Percentiles rank a stretch among this genome's conserved stretches.
phyloP scores from a whole-genome alignment of 2,797 vertebrate species.

The Peromyscus eremicus region DNA sequence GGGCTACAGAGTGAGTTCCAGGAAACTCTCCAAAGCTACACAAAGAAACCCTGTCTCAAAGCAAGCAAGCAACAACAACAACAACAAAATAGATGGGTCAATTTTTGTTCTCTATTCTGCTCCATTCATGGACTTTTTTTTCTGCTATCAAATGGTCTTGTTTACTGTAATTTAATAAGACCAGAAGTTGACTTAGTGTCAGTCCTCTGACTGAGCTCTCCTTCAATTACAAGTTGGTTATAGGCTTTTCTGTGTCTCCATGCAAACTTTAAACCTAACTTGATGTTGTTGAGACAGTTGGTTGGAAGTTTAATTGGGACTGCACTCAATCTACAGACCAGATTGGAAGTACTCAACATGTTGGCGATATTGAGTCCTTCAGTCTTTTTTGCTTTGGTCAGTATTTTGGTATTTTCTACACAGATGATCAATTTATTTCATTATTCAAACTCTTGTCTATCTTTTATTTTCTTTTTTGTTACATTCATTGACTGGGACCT shows the following conservation, averaged over 20 bases:
- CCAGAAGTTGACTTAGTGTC: background rate
- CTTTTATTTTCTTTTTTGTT: background rate
- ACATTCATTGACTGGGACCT: background rate
- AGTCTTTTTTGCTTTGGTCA: background rate
- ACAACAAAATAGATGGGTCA: background rate
- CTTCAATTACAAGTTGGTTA: background rate
- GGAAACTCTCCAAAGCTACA: too few species aligned
- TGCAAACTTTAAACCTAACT: background rate
- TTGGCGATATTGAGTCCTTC: background rate
- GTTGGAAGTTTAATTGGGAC: background rate
- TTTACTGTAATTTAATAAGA: background rate
- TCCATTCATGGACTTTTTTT: background rate
- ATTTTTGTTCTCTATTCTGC: background rate
- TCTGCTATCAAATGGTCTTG: background rate
- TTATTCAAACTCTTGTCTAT: background rate
- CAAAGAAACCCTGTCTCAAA: too few species aligned
- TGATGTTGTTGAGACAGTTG: background rate
- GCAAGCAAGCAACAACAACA: too few species aligned
- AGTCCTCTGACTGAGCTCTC: background rate
- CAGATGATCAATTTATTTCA: background rate
- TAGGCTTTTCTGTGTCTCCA: background rate
- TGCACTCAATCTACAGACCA: background rate
- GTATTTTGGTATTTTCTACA: background rate
- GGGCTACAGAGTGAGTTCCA: too few species aligned
- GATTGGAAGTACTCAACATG: background rate